Percentiles rank a stretch among this genome's conserved stretches.
phyloP scores from a whole-genome alignment of 1,140 invertebrate genomes.

The Drosophila takahashii region DNA sequence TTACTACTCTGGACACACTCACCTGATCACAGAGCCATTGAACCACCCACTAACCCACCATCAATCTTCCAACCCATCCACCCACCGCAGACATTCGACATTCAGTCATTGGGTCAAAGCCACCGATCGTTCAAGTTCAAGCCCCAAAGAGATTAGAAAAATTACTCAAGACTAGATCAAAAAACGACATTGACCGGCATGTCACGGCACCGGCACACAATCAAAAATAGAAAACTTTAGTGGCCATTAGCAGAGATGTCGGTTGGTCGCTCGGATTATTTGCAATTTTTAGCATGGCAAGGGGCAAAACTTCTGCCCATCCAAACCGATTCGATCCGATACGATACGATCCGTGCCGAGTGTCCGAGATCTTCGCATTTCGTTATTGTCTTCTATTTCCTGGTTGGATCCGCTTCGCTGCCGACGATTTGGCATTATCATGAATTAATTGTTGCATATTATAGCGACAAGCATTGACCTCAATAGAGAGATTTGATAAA shows the following conservation, averaged over 20 bases:
- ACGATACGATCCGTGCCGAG: constrained; percentile 15
- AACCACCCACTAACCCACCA: neutral
- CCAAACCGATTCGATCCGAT: constrained; percentile 15
- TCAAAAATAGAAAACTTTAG: constrained; percentile 67
- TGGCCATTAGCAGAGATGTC: constrained; percentile 52
- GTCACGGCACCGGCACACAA: constrained; percentile 49
- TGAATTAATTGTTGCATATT: constrained; percentile 63
- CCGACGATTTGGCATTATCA: constrained; percentile 59
- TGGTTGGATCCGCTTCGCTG: constrained; percentile 62
- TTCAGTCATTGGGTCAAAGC: constrained; percentile 69
- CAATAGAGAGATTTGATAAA: constrained; percentile 45
- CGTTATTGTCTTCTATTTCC: constrained; percentile 70
- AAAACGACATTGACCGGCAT: constrained; percentile 83
- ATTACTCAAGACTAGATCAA: constrained; percentile 76
- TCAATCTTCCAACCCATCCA: constrained; percentile 20
- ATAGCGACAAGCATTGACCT: constrained; percentile 69
- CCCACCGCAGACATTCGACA: constrained; percentile 23
- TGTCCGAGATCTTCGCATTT: constrained; percentile 52
- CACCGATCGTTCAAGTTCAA: constrained; percentile 63
- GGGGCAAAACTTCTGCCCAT: constrained; percentile 49
- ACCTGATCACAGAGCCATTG: constrained; percentile 3
- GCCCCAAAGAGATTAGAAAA: constrained; percentile 61
- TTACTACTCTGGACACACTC: constrained; percentile 27
- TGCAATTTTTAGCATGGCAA: constrained; percentile 67
- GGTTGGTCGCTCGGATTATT: constrained; percentile 49